A percentile compares a stretch with the other conserved stretches of the same genome.
Conservation (phyloP, 2,113 vertebrate genomes). For the Gallinago paraguaiae region DNA sequence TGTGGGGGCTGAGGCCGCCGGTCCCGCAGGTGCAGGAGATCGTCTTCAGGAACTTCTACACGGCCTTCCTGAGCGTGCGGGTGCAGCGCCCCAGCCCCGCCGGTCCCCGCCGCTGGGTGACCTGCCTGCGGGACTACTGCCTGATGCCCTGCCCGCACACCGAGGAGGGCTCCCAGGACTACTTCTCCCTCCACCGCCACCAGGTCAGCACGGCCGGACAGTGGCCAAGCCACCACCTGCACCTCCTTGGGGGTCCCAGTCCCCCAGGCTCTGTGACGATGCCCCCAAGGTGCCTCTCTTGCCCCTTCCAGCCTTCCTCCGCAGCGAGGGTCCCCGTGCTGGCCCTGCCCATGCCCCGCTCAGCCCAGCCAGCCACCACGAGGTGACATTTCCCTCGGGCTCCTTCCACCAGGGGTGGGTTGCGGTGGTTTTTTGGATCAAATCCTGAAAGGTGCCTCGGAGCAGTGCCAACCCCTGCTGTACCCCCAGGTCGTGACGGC, state of each 20-base stretch:
- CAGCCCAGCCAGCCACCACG: background rate
- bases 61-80: conserved; percentile 86
- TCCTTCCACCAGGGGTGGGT: background rate
- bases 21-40: conserved; percentile 76
- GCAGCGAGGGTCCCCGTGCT: fast-evolving
- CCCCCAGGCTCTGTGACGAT: background rate
- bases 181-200: conserved; percentile 82
- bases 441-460: background rate
- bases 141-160: conserved; percentile 92
- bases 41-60: conserved; percentile 92
- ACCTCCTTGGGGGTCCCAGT: fast-evolving
- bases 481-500: background rate
- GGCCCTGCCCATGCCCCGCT: fast-evolving
- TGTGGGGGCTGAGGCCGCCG: background rate
- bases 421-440: background rate
- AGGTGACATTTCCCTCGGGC: background rate
- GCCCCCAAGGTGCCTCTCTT: background rate
- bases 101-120: conserved; percentile 78
- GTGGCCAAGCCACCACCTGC: fast-evolving
- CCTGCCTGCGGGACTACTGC: conserved; percentile 80
- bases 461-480: background rate
- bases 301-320: background rate
- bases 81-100: conserved; percentile 70
- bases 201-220: conserved; percentile 71
- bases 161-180: conserved; percentile 89